Evolutionary conservation across 53 echinoderm and acorn worm genomes (phyloP).

Genomic region (Arbacia lixula): DNA sequence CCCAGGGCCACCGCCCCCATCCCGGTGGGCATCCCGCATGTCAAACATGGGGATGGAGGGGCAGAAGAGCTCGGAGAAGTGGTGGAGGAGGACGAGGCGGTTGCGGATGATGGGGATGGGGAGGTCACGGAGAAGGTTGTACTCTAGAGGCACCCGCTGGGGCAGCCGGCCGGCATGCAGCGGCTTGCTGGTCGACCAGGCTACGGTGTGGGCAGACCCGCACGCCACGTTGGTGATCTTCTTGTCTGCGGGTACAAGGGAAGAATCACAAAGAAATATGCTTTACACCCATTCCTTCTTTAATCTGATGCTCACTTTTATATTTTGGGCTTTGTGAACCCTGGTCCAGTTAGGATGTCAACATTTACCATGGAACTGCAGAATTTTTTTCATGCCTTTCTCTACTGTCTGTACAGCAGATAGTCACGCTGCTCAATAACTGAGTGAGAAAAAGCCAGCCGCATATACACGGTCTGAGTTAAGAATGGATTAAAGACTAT

Average conservation of each 20-base stretch:
- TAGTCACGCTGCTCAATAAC: too few relatives aligned
- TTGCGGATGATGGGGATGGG: constrained; percentile 89
- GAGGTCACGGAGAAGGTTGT: constrained; percentile 94
- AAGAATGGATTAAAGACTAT: too few relatives aligned
- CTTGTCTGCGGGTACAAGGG: constrained; percentile 70
- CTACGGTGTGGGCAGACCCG: constrained; percentile 98
- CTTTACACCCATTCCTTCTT: too few relatives aligned
- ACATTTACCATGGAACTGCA: too few relatives aligned
- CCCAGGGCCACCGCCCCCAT: constrained; percentile 31
- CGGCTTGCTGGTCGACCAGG: constrained; percentile 99
- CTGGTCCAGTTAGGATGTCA: too few relatives aligned
- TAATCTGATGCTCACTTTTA: too few relatives aligned
- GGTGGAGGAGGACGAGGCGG: constrained; percentile 88
- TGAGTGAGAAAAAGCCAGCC: too few relatives aligned
- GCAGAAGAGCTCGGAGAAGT: constrained; percentile 99
- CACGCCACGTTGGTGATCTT: constrained; percentile 98
- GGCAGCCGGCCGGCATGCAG: constrained; percentile 94
- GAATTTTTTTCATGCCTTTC: too few relatives aligned
- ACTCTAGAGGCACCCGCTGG: constrained; percentile 87
- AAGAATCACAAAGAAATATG: neutral
- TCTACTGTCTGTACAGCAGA: too few relatives aligned
- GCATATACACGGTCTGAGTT: too few relatives aligned
- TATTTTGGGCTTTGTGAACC: too few relatives aligned
- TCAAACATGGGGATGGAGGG: constrained; percentile 99
- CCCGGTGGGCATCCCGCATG: constrained; percentile 65